Base-by-base conservation (phyloP, 2,888 invertebrate species). In the Phyto melanocephala region DNA sequence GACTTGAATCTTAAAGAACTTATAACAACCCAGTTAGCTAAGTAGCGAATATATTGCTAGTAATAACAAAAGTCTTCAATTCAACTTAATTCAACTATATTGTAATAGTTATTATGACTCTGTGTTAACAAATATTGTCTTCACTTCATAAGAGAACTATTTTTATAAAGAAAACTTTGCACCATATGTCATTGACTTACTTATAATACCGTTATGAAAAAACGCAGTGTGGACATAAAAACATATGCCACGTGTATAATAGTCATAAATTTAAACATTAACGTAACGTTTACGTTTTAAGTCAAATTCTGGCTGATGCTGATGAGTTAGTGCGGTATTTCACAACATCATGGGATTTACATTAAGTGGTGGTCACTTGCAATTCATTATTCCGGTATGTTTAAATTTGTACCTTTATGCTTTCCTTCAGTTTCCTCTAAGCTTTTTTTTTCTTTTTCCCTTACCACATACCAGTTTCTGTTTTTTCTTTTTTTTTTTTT, bases 311-410 rank as follows among this genome's bases (percentile, higher is more conserved):
- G 75, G 47, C 50, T 47, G 47, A 22, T 65, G 37, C 11, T 60
- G 70, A 56, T 47, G 58, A 63, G 52, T 62, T 56, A 75, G 33
- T 76, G 80, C 28, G 76, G 80, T 71, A 58, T 71, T 76, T 76
- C 17, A 65, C 70, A 80, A 76, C 76, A 76, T 76, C 76, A 80
- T 70, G 80, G 70, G 63, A 70, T 71, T 71, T 37, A 71, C 65
- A 76, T 80, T 52, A 80, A 65, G 76, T 58, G 80, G 70, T 70
- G 80, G 76, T 17, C 80, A 76, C 65, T 76, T 65, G 80, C 70
- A 72, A 79, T 79, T 80, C 63, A 79, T 58, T 79, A 67, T 72
- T 56, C 42, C 67, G 67, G 28, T 80, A 15, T 50, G 22, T 63
- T 63, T 40, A 65, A 63, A 35, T 70, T 56, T 50, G 33, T 24